Evolutionary conservation across 1,140 invertebrate genomes (phyloP).

Genomic region (Calliopsis andreniformis): DNA sequence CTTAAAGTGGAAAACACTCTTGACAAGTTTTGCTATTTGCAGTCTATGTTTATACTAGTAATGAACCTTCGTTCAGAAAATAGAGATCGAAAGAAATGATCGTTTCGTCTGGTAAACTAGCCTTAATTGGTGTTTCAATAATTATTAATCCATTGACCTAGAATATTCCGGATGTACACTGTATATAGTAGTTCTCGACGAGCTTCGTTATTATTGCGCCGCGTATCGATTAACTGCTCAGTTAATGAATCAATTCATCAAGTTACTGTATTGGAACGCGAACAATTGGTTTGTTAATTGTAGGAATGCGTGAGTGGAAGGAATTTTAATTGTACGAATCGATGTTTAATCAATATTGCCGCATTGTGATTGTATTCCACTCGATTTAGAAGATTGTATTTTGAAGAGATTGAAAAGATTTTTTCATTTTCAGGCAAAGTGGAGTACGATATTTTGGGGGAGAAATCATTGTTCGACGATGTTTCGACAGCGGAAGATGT

Average conservation of each 20-base stretch:
- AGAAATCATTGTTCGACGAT: slow-evolving; percentile 56
- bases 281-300: neutral
- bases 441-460: slow-evolving; percentile 55
- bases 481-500: slow-evolving; percentile 46
- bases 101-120: slow-evolving; percentile 14
- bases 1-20: too few species aligned
- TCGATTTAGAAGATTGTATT: neutral
- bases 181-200: neutral
- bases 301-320: neutral
- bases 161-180: slow-evolving; percentile 10
- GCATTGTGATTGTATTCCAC: neutral
- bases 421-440: slow-evolving; percentile 36
- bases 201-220: slow-evolving; percentile 13
- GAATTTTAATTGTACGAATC: neutral
- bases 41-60: too few species aligned
- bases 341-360: too few species aligned
- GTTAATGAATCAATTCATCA: neutral
- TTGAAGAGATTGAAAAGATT: neutral
- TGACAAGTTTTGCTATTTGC: too few species aligned
- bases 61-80: neutral
- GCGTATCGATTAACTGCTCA: slow-evolving; percentile 24
- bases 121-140: slow-evolving; percentile 26
- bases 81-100: neutral
- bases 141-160: slow-evolving; percentile 27
- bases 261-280: too few species aligned